Base-by-base conservation (phyloP, 2,888 invertebrate species). In the Gerris lacustris region DNA sequence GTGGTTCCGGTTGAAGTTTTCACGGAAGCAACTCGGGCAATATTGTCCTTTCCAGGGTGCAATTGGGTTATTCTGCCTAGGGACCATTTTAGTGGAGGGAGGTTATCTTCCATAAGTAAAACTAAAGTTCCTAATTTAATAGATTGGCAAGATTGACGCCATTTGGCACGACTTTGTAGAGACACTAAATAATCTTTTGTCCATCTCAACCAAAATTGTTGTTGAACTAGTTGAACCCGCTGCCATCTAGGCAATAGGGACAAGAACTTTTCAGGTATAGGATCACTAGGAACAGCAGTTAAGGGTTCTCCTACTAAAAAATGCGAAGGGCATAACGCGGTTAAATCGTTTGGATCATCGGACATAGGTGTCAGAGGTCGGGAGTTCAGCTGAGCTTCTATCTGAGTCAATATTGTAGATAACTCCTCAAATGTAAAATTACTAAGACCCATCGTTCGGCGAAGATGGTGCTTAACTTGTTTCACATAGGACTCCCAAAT, bases 401-500 rank as follows among this genome's bases (percentile, higher is more conserved):
- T n/a, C n/a, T n/a, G n/a, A 63, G 69, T 67, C 5, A 72, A 47
- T 62, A 70, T 63, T 55, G 72, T 72, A 17, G 45, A 70, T 66
- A 72, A 17, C 70, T 72, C 72, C 31, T 31, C 18, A 45, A 63
- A 72, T 9, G 72, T 70, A 17, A 72, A 31, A 45, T 18, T 9
- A 6, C 64, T 62, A 2, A 44, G 43, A 44, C 72, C 72, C 45
- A 72, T 31, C 5, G 62, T 64, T 18, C 68, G 45, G 17, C 44
- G n/a, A 4, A 72, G 47, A 55, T 72, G 68, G 11, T 31, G 44
- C 47, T 72, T 72, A 18, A 70, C 63, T 11, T 17, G 31, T 44
- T 72, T 72, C 6, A 72, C 64, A 15, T 44, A 44, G 5, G 72
- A 67, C 45, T 72, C 72, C 72, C 72, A 72, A 5, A 72, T n/a